These are phyloP conservation scores for Agonopterix subpropinquella DNA, from an alignment of 2,888 invertebrate genomes.

Conservation along the genomic window DNA sequence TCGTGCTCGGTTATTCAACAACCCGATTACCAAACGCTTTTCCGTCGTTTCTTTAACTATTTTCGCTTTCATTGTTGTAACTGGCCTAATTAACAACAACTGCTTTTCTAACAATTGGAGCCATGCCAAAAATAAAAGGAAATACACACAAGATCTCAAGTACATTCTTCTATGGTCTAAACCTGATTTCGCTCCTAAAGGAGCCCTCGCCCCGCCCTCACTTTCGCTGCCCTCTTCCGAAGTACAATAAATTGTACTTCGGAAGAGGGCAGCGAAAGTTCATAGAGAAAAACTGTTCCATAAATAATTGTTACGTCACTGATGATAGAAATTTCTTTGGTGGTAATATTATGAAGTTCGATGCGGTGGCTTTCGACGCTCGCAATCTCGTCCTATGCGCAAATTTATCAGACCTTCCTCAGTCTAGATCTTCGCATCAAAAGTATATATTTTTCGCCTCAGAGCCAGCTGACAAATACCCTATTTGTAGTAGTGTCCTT, in stretches of 20 bases:
- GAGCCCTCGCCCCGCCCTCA: too few relatives aligned
- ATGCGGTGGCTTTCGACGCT: conserved; percentile 57
- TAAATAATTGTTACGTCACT: conserved; percentile 52
- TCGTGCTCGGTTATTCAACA: too few relatives aligned
- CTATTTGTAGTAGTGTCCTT: conserved; percentile 37
- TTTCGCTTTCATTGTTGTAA: too few relatives aligned
- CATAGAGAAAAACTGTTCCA: conserved; percentile 47
- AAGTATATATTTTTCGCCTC: conserved; percentile 56
- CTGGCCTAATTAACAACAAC: too few relatives aligned
- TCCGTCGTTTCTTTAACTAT: too few relatives aligned
- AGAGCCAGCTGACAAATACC: conserved; percentile 58
- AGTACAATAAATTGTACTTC: too few relatives aligned
- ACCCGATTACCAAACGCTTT: conserved; percentile 9
- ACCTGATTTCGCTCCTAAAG: conserved; percentile 37
- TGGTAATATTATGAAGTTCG: conserved; percentile 39
- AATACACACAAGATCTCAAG: conserved; percentile 27
- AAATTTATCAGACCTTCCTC: conserved; percentile 25
- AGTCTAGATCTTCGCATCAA: conserved; percentile 36
- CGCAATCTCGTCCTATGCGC: conserved; percentile 26
- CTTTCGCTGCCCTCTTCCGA: too few relatives aligned
- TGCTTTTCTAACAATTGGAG: too few relatives aligned
- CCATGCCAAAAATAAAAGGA: too few relatives aligned
- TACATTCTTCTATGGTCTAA: conserved; percentile 54
- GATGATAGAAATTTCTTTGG: conserved; percentile 32
- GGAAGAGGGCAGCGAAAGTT: conserved; percentile 45